Percentiles rank a stretch among this genome's conserved stretches.
Evolutionary conservation across 37 sponge, comb jelly and placozoan species (phyloP).

Genomic region (Lycopodina hypogea): DNA sequence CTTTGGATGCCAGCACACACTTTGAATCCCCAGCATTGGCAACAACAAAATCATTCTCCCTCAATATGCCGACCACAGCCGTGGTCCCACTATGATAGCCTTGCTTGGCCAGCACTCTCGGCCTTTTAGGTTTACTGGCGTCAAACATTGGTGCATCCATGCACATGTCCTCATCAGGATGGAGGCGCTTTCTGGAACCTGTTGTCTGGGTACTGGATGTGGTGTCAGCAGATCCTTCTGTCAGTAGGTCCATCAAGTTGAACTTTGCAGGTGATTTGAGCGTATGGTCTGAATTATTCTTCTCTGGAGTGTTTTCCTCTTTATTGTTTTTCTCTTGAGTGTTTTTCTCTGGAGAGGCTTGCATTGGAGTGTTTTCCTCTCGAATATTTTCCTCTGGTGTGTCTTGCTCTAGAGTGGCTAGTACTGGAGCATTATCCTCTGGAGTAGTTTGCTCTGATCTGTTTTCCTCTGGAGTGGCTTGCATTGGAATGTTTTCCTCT

Average conservation of each 20-base stretch:
- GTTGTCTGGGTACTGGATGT: too few species aligned
- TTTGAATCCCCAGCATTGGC: conserved; percentile 94
- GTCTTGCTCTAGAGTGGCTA: too few species aligned
- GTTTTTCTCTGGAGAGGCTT: too few species aligned
- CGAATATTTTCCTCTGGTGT: too few species aligned
- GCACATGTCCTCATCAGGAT: background rate
- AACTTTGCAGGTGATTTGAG: background rate
- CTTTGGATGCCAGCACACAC: conserved; percentile 71
- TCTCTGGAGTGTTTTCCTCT: background rate
- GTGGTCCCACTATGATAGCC: conserved; percentile 82
- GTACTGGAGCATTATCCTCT: too few species aligned
- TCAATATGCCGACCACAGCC: conserved; percentile 75
- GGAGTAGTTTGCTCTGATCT: too few species aligned
- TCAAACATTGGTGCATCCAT: too few species aligned
- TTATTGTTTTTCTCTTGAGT: too few species aligned
- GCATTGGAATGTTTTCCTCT: too few species aligned
- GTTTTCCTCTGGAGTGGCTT: too few species aligned
- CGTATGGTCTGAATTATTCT: background rate
- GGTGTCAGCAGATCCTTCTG: background rate
- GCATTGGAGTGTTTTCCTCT: too few species aligned
- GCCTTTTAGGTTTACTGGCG: background rate
- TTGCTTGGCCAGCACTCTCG: conserved; percentile 16
- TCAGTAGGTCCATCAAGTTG: conserved; percentile 1
- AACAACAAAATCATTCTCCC: conserved; percentile 54
- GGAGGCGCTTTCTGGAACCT: background rate